Evolutionary conservation across 2,888 invertebrate genomes (phyloP).

Genomic region (Oscheius sp.): DNA sequence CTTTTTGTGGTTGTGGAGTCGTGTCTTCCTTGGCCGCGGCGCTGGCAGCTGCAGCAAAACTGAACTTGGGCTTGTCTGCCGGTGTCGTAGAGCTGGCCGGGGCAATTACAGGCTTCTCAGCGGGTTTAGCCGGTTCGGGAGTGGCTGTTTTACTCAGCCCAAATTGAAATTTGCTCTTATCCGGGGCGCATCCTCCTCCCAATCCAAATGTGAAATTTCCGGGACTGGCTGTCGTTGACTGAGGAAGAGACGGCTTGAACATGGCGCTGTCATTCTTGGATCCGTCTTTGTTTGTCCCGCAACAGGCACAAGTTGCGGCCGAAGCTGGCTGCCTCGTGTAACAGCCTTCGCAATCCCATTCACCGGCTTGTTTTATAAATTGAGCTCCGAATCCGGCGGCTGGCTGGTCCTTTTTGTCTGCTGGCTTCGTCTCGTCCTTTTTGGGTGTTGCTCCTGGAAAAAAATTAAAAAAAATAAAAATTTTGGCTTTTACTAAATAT

Average conservation of each 20-base stretch:
- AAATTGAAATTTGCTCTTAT: slow-evolving; percentile 2
- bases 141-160: background rate
- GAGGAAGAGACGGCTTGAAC: slow-evolving; percentile 40
- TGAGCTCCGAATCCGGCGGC: slow-evolving; percentile 54
- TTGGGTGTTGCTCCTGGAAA: background rate
- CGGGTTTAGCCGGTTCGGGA: slow-evolving; percentile 21
- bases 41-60: slow-evolving; percentile 45
- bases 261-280: slow-evolving; percentile 38
- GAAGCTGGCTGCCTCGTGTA: slow-evolving; percentile 45
- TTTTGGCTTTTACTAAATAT: too few species aligned
- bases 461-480: too few species aligned
- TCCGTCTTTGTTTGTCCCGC: slow-evolving; percentile 56
- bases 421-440: slow-evolving; percentile 7
- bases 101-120: slow-evolving; percentile 32
- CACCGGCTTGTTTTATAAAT: slow-evolving; percentile 56
- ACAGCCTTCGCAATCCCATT: slow-evolving; percentile 62
- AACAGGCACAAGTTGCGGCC: slow-evolving; percentile 43
- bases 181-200: background rate
- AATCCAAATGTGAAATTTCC: background rate
- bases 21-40: slow-evolving; percentile 43
- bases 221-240: background rate
- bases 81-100: slow-evolving; percentile 13
- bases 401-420: slow-evolving; percentile 16
- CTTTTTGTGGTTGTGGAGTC: background rate
- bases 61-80: slow-evolving; percentile 44